These are phyloP conservation scores for Armadillidium nasatum DNA, from an alignment of 1,140 invertebrate species.

Conservation along the genomic window DNA sequence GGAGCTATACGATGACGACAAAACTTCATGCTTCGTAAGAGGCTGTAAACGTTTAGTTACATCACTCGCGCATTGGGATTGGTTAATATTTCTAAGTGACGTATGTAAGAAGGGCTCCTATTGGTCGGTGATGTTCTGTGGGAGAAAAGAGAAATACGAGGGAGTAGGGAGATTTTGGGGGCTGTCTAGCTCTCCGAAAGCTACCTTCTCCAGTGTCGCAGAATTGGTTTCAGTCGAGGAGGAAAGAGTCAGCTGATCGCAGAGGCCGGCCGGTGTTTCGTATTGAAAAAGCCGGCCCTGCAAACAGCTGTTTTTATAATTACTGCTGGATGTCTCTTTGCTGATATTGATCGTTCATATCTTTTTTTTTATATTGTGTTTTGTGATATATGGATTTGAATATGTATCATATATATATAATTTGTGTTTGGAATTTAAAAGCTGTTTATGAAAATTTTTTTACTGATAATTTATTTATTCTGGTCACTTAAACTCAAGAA, in stretches of 20 bases:
- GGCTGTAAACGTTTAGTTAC: neutral
- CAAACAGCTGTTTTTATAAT: neutral
- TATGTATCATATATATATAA: no score
- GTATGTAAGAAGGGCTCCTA: neutral
- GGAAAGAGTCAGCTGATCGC: constrained; percentile 9
- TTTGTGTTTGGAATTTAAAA: no score
- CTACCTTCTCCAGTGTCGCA: constrained; percentile 10
- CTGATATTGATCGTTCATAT: no score
- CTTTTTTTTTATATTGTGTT: no score
- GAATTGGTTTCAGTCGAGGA: neutral
- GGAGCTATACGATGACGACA: neutral
- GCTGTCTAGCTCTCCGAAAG: neutral
- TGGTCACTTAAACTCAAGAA: no score
- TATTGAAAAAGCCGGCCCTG: neutral
- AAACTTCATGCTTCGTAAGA: neutral
- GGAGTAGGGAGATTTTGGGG: neutral
- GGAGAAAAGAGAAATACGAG: neutral
- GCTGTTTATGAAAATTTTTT: no score
- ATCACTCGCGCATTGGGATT: neutral
- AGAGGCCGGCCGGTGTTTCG: neutral
- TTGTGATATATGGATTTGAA: no score
- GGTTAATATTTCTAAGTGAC: neutral
- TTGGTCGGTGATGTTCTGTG: neutral
- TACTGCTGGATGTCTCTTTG: neutral
- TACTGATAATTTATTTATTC: no score